These are phyloP conservation scores for Mixornis gularis DNA, from an alignment of 2,113 vertebrate genomes.

Conservation along the genomic window DNA sequence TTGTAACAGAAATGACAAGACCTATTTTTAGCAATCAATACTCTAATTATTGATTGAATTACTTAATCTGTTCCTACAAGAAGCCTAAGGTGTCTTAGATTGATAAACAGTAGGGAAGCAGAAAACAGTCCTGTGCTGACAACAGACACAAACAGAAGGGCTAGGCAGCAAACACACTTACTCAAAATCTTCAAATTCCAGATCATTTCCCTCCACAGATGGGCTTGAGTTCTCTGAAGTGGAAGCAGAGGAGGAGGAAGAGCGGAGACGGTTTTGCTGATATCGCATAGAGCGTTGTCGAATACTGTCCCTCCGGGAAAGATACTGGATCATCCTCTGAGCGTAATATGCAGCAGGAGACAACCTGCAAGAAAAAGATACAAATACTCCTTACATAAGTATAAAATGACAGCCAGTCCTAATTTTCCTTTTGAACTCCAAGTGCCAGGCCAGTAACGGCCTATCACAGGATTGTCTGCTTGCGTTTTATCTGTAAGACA, in stretches of 20 bases:
- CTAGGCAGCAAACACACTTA: constrained; percentile 70
- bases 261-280: constrained; percentile 92
- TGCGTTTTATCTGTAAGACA: not conserved
- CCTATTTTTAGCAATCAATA: not conserved
- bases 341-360: constrained; percentile 98
- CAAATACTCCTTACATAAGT: not conserved
- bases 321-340: constrained; percentile 99
- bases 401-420: not conserved
- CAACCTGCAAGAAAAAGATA: constrained; percentile 75
- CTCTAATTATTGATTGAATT: not conserved
- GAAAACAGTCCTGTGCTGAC: not conserved
- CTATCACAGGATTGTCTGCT: not conserved
- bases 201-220: constrained; percentile 87
- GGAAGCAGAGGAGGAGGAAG: constrained; percentile 83
- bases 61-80: not conserved
- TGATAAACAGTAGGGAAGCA: not conserved
- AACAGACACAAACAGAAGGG: not conserved
- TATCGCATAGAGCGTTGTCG: constrained; percentile 94
- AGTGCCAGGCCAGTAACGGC: not conserved
- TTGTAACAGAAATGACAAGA: not conserved
- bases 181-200: constrained; percentile 98
- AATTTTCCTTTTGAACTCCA: not conserved
- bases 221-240: constrained; percentile 76
- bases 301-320: constrained; percentile 96
- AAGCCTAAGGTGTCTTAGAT: not conserved